Percentiles rank a stretch among this genome's conserved stretches.
Evolutionary conservation across 2,113 vertebrate species (phyloP).

Genomic region (Sula dactylatra): DNA sequence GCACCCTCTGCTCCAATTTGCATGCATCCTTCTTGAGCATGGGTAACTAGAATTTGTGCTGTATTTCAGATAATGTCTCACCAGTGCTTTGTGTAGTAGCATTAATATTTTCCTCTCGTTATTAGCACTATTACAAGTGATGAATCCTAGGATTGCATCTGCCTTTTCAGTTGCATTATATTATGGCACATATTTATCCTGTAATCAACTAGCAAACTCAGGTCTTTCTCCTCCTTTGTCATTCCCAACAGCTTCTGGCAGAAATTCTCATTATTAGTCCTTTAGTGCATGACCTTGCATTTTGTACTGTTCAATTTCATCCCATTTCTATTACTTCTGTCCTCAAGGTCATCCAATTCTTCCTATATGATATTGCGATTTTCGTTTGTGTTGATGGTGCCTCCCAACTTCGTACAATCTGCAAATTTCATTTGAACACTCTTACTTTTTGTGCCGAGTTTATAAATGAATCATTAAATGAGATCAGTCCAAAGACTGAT

Average conservation of each 20-base stretch:
- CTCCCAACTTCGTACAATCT: slow-evolving; percentile 59
- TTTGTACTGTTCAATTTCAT: slow-evolving; percentile 70
- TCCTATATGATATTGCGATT: slow-evolving; percentile 43
- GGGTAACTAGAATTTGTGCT: neutral
- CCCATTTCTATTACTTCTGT: slow-evolving; percentile 69
- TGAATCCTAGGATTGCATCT: slow-evolving; percentile 62
- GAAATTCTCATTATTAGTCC: slow-evolving; percentile 71
- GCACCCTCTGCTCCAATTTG: slow-evolving; percentile 52
- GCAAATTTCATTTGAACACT: slow-evolving; percentile 47
- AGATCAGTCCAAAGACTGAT: slow-evolving; percentile 2
- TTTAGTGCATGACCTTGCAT: slow-evolving; percentile 67
- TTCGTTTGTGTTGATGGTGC: slow-evolving; percentile 60
- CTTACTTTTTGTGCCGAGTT: slow-evolving; percentile 47
- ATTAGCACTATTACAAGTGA: slow-evolving; percentile 62
- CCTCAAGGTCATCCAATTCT: slow-evolving; percentile 70
- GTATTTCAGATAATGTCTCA: slow-evolving; percentile 46
- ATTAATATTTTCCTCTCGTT: slow-evolving; percentile 61
- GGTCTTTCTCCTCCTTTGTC: slow-evolving; percentile 64
- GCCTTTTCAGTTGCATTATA: slow-evolving; percentile 63
- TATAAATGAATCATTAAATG: slow-evolving; percentile 45
- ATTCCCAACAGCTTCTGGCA: slow-evolving; percentile 64
- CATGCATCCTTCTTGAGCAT: slow-evolving; percentile 33
- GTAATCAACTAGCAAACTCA: slow-evolving; percentile 63
- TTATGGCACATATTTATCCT: slow-evolving; percentile 66
- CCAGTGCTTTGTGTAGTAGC: slow-evolving; percentile 31